A percentile compares a stretch with the other conserved stretches of the same genome.
Evolutionary conservation across 2,888 invertebrate genomes (phyloP).

Genomic region (Allygus modestus): DNA sequence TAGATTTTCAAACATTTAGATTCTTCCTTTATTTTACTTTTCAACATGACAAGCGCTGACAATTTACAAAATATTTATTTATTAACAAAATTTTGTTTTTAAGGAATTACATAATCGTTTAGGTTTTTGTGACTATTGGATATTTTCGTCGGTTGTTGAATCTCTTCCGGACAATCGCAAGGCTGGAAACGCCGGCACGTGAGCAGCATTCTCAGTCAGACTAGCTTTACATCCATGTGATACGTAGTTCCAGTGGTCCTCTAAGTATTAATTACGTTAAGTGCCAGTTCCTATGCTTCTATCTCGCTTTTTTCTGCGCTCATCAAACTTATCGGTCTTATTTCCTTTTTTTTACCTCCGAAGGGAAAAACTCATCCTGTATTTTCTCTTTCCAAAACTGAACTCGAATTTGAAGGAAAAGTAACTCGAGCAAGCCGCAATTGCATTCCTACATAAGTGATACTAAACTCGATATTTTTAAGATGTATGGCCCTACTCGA

Average conservation of each 20-base stretch:
- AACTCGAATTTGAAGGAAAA: constrained; percentile 6
- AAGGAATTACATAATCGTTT: no score
- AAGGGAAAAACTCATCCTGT: not conserved
- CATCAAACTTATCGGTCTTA: not conserved
- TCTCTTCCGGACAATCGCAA: constrained; percentile 1
- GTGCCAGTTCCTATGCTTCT: constrained; percentile 57
- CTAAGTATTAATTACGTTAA: constrained; percentile 57
- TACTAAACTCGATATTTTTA: constrained; percentile 27
- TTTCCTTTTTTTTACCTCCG: constrained; percentile 1
- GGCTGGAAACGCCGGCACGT: not conserved
- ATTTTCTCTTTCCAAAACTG: not conserved
- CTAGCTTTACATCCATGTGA: constrained; percentile 54
- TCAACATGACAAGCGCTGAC: no score
- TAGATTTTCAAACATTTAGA: no score
- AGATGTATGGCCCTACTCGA: not conserved
- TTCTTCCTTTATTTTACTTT: no score
- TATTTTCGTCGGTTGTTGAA: no score
- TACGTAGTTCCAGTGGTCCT: constrained; percentile 50
- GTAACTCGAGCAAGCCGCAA: not conserved
- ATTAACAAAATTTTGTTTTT: no score
- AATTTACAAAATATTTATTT: no score
- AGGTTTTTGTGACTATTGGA: no score
- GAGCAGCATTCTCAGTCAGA: constrained; percentile 24
- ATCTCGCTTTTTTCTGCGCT: constrained; percentile 37
- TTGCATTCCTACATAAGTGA: constrained; percentile 37